phyloP scores from a whole-genome alignment of 2,888 invertebrate species.

The Lissocephala sabroskyi region DNA sequence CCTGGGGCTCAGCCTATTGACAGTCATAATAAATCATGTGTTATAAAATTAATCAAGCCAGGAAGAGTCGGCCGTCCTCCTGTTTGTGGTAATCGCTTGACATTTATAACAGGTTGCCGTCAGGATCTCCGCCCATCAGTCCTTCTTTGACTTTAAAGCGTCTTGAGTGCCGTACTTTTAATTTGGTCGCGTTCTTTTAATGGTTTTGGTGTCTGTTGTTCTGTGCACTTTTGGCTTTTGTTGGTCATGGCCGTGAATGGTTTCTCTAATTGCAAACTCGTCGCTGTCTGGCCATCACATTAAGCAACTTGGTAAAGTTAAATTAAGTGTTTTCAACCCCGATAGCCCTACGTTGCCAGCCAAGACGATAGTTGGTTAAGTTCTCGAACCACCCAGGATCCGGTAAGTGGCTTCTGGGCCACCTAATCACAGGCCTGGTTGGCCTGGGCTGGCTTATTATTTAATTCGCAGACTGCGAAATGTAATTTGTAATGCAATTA shows the following conservation, averaged over 20 bases:
- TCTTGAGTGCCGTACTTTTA: slow-evolving; percentile 34
- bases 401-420: too few relatives aligned
- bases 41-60: slow-evolving; percentile 59
- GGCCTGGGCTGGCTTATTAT: slow-evolving; percentile 55
- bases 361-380: too few relatives aligned
- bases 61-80: background rate
- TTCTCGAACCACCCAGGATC: too few relatives aligned
- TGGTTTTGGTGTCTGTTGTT: slow-evolving; percentile 2
- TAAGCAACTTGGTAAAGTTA: slow-evolving; percentile 61
- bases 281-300: slow-evolving; percentile 55
- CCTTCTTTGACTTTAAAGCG: slow-evolving; percentile 32
- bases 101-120: slow-evolving; percentile 51
- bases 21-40: slow-evolving; percentile 61
- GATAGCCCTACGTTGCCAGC: slow-evolving; percentile 52
- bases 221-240: slow-evolving; percentile 5
- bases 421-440: too few relatives aligned
- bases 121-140: slow-evolving; percentile 9
- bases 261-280: slow-evolving; percentile 58
- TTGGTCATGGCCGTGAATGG: slow-evolving; percentile 32
- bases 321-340: slow-evolving; percentile 57
- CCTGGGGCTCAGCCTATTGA: slow-evolving; percentile 40
- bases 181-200: slow-evolving; percentile 29
- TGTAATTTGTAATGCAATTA: slow-evolving; percentile 57
- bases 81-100: slow-evolving; percentile 49
- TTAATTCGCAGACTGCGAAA: slow-evolving; percentile 54